Conservation (phyloP, 2,888 invertebrate species). For the Diaprepes abbreviatus region DNA sequence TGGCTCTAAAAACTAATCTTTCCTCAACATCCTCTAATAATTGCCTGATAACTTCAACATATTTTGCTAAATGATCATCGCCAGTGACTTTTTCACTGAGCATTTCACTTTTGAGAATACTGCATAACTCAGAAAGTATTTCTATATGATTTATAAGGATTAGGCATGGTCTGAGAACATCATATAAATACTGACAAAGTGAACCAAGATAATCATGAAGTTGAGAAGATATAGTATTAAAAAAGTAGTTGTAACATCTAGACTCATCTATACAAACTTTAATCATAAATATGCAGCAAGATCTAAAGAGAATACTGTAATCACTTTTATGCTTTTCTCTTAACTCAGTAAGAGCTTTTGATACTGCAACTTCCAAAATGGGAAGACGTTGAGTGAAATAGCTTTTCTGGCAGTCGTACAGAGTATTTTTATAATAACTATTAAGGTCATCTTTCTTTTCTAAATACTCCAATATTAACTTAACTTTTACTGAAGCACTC, state of each 20-base stretch:
- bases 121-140: slow-evolving; percentile 96
- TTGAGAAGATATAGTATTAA: slow-evolving; percentile 76
- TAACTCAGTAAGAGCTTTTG: slow-evolving; percentile 77
- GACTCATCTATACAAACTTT: slow-evolving; percentile 97
- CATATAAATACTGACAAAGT: slow-evolving; percentile 90
- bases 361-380: slow-evolving; percentile 79
- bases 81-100: slow-evolving; percentile 90
- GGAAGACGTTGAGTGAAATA: slow-evolving; percentile 81
- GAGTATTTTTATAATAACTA: slow-evolving; percentile 81
- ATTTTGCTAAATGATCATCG: slow-evolving; percentile 81
- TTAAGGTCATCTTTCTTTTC: slow-evolving; percentile 82
- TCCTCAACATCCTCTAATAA: slow-evolving; percentile 96
- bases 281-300: slow-evolving; percentile 90
- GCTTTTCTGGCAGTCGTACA: slow-evolving; percentile 85
- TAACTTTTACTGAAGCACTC: slow-evolving; percentile 89
- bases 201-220: slow-evolving; percentile 73
- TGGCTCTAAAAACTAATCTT: slow-evolving; percentile 93
- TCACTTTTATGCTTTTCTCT: slow-evolving; percentile 77
- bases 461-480: slow-evolving; percentile 84
- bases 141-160: slow-evolving; percentile 98
- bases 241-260: slow-evolving; percentile 92
- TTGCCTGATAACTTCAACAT: slow-evolving; percentile 84
- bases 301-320: slow-evolving; percentile 87
- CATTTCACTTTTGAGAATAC: slow-evolving; percentile 92
- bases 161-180: slow-evolving; percentile 91